phyloP scores from a whole-genome alignment of 2,113 vertebrate genomes.

The Pelmatolapia mariae region DNA sequence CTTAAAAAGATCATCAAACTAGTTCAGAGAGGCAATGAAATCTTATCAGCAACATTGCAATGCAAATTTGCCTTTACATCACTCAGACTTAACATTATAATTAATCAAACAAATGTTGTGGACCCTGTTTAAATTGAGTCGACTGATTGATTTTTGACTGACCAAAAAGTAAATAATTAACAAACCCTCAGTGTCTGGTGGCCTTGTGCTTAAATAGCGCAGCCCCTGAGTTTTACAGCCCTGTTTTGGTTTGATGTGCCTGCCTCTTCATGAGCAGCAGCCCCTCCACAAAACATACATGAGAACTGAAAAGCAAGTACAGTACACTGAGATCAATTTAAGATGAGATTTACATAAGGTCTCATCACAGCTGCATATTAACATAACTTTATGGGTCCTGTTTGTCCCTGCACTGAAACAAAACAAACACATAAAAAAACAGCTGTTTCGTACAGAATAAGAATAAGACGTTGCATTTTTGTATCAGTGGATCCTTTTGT shows the following conservation, averaged over 20 bases:
- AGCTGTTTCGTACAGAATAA: neutral
- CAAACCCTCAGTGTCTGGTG: neutral
- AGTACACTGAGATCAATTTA: neutral
- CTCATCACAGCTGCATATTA: neutral
- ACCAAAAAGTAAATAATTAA: neutral
- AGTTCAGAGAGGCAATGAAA: neutral
- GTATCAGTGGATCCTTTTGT: neutral
- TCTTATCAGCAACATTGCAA: neutral
- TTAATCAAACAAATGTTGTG: neutral
- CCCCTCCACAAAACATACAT: neutral
- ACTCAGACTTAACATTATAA: neutral
- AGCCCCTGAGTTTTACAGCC: neutral
- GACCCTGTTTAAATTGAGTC: neutral
- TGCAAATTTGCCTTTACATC: neutral
- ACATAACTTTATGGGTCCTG: neutral
- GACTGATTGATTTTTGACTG: neutral
- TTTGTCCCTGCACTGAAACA: neutral
- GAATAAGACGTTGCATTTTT: neutral
- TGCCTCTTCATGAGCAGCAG: neutral
- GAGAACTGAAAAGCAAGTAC: neutral
- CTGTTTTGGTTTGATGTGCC: neutral
- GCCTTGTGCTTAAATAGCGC: neutral
- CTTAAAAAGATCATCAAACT: neutral
- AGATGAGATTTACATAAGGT: neutral
- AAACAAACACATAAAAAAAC: neutral